These are phyloP conservation scores for Phania funesta DNA, from an alignment of 2,888 invertebrate genomes.

Conservation along the genomic window DNA sequence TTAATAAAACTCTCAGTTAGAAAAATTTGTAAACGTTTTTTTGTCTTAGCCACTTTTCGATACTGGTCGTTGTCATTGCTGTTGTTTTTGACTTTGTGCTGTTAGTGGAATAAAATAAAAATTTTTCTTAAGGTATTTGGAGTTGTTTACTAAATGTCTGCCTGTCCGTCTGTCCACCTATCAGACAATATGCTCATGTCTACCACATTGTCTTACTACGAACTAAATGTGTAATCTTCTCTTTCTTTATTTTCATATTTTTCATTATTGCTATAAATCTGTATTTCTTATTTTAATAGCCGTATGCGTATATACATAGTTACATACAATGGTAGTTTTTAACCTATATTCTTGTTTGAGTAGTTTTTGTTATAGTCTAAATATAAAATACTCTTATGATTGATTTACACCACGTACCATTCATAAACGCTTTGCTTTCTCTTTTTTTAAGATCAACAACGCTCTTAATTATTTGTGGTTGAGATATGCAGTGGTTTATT, in stretches of 20 bases:
- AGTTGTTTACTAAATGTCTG: constrained; percentile 17
- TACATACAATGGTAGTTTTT: constrained; percentile 44
- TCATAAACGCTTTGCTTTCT: constrained; percentile 11
- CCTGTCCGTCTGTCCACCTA: not conserved
- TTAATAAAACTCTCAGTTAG: constrained; percentile 30
- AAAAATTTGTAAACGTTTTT: not conserved
- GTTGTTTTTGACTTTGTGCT: not conserved
- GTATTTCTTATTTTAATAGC: not conserved
- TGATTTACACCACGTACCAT: not conserved
- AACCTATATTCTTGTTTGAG: constrained; percentile 47
- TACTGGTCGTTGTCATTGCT: not conserved
- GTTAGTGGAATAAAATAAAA: not conserved
- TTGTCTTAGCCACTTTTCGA: constrained; percentile 14
- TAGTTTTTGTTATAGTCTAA: not conserved
- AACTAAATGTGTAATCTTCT: constrained; percentile 30
- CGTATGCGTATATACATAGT: not conserved
- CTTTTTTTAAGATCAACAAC: not conserved
- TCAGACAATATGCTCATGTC: not conserved
- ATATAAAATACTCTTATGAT: not conserved
- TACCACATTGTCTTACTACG: constrained; percentile 32
- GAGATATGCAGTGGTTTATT: not conserved
- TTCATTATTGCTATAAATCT: not conserved
- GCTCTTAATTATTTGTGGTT: constrained; percentile 2
- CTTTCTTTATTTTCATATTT: not conserved
- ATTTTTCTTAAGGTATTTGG: constrained; percentile 5